phyloP scores from a whole-genome alignment of 2,113 vertebrate genomes.

The Ahaetulla prasina region DNA sequence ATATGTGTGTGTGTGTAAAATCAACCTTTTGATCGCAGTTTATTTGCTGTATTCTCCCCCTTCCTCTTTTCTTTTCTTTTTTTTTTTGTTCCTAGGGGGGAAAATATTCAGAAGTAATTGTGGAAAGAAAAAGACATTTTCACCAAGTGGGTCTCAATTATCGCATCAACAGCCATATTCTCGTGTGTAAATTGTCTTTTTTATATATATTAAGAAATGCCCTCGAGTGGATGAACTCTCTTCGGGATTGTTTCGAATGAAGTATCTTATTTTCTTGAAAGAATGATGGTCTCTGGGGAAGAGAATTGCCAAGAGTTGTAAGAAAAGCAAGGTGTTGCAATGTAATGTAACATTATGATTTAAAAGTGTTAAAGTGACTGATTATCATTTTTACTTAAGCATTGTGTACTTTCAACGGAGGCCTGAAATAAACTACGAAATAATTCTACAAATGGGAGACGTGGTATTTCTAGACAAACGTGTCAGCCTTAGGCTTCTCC shows the following conservation, averaged over 20 bases:
- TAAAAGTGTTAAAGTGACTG: conserved; percentile 51
- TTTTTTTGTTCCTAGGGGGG: background rate
- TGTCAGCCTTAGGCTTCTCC: conserved; percentile 43
- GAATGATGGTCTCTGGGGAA: conserved; percentile 40
- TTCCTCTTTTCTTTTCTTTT: background rate
- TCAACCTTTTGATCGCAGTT: background rate
- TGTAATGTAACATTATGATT: conserved; percentile 46
- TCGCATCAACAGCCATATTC: conserved; percentile 50
- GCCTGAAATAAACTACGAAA: conserved; percentile 35
- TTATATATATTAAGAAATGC: conserved; percentile 21
- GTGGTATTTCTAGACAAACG: conserved; percentile 52
- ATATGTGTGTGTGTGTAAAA: too few species aligned
- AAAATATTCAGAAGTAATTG: conserved; percentile 25
- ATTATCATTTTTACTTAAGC: conserved; percentile 54
- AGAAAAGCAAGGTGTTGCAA: conserved; percentile 51
- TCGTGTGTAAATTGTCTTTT: conserved; percentile 50
- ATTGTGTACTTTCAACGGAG: conserved; percentile 49
- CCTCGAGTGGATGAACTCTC: conserved; percentile 41
- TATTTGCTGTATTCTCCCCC: background rate
- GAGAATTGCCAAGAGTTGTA: conserved; percentile 28
- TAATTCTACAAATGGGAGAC: conserved; percentile 29
- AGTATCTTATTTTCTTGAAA: conserved; percentile 49
- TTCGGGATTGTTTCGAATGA: conserved; percentile 44
- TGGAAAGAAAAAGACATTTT: conserved; percentile 46
- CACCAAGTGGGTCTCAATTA: conserved; percentile 53